Base-by-base conservation (phyloP, 2,888 invertebrate species). In the Epistrophe grossulariae region DNA sequence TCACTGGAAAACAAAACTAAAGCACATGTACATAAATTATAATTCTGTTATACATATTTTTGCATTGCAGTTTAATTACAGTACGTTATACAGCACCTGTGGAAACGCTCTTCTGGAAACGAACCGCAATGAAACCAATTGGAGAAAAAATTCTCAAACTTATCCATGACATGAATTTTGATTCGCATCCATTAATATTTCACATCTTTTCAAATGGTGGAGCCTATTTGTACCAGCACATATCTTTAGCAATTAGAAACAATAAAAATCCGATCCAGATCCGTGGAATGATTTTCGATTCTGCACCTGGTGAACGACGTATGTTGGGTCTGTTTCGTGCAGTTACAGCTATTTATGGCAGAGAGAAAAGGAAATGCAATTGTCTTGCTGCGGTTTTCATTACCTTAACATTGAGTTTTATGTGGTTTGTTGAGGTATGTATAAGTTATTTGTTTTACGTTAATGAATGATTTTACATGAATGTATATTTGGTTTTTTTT, bases 161-260 rank as follows among this genome's bases (percentile, higher is more conserved):
- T 28, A 93, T 96, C 72, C 92, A 93, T 59, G 96, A 96, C 84
- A 94, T 95, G 92, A 95, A 94, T 89, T 94, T 96, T 82, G 95
- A 95, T 90, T 94, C 94, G 45, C 96, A 96, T 92, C 96, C 96
- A 8, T 94, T 96, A 73, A 94, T 96, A 85, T 95, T 96, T 91
- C 96, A 96, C 90, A 94, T 95, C 78, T 96, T 96, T 91, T 96
- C 96, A 85, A 96, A 96, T 91, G 95, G 96, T n/a, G 96, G 96
- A 19, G 95, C 95, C 6, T 95, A 95, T 90, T 93, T 96, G 11
- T 96, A 96, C 91, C 95, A 92, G 89, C 95, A 95, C 91, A 94
- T 96, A 89, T 94, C 95, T 45, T 90, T 94, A 81, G 95, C 95
- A 9, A 93, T 95, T 89, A 93, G 94, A 88, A 93, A 93, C 81